A percentile compares a stretch with the other conserved stretches of the same genome.
phyloP scores from a whole-genome alignment of 1,140 invertebrate species.

The Drosophila saltans region DNA sequence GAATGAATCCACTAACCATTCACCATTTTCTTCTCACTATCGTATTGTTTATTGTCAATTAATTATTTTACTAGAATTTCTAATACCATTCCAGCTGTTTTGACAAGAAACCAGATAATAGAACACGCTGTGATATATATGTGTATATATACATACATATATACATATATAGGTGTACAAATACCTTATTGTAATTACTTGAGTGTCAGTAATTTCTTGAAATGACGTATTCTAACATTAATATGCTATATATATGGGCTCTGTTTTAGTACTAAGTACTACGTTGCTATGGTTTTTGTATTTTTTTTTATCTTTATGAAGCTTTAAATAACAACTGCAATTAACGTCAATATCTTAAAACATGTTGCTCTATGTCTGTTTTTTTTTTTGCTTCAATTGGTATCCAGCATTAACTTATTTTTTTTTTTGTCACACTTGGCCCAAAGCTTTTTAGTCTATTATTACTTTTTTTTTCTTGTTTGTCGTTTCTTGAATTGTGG shows the following conservation, averaged over 20 bases:
- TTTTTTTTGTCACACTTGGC: background rate
- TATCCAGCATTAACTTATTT: background rate
- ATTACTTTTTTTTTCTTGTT: background rate
- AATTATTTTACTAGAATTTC: conserved; percentile 2
- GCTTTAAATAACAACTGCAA: conserved; percentile 17
- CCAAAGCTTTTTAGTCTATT: background rate
- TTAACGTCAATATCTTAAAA: conserved; percentile 10
- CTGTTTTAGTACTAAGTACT: too few relatives aligned
- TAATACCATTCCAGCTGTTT: background rate
- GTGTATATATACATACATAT: background rate
- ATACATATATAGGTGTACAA: background rate
- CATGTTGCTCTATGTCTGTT: background rate
- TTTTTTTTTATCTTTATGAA: conserved; percentile 11
- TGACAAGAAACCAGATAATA: background rate
- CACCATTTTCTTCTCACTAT: background rate
- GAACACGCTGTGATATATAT: conserved; percentile 2
- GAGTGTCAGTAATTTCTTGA: conserved; percentile 5
- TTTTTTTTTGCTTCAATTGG: background rate
- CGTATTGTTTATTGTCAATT: conserved; percentile 1
- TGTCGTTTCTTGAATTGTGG: background rate
- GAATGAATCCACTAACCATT: background rate
- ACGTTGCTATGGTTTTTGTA: background rate
- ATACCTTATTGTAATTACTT: conserved; percentile 5
- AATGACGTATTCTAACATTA: conserved; percentile 19
- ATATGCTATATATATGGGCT: too few relatives aligned